Evolutionary conservation across 2,797 vertebrate species (phyloP), one percentile per base, ranked within the genome.

Genomic region (Amphiprion clarkii): DNA sequence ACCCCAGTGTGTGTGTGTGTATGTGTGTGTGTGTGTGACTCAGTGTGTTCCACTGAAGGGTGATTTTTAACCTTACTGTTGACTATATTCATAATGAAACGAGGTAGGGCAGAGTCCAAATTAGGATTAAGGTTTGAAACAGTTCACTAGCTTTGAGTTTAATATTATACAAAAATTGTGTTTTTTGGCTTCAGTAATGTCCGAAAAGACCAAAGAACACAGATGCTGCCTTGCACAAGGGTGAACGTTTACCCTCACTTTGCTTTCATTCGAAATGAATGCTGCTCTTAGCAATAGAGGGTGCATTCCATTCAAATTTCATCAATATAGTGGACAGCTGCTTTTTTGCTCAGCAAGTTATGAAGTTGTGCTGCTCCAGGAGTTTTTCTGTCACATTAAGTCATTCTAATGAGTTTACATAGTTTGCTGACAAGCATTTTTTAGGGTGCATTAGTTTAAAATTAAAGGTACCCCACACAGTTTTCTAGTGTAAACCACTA

Each of bases 11-110:
- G 67, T 76, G 58, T 33, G 7, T 33, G 33, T 33, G 51, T 56
- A 16, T 16, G 54, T 16, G 54, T 31, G 54, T 84, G 31, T 46
- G 8, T 48, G 72, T 79, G 81, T 81, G 81, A 84, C 49, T 53
- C 71, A 75, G 86, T 83, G 80, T 83, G 79, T 87, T 85, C 80
- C 71, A 63, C 83, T 55, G 84, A 90, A 62, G 68, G 71, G 86
- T 79, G 72, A 78, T 54, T 44, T 74, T 46, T 74, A 63, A 61
- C 57, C 63, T 29, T 54, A 49, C 66, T 63, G 71, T 58, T 79
- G 82, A 87, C 46, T 65, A 57, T 27, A 69, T 74, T 74, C 78
- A 49, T 73, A 67, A 81, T 71, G 40, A 84, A 79, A 56, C 67
- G 59, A 57, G 42, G 44, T 16, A 27, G 46, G 63, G 31, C 0